Percentiles rank a stretch among this genome's conserved stretches.
These are phyloP conservation scores for Bovichtus diacanthus DNA, from an alignment of 2,797 vertebrate genomes.

Conservation along the genomic window DNA sequence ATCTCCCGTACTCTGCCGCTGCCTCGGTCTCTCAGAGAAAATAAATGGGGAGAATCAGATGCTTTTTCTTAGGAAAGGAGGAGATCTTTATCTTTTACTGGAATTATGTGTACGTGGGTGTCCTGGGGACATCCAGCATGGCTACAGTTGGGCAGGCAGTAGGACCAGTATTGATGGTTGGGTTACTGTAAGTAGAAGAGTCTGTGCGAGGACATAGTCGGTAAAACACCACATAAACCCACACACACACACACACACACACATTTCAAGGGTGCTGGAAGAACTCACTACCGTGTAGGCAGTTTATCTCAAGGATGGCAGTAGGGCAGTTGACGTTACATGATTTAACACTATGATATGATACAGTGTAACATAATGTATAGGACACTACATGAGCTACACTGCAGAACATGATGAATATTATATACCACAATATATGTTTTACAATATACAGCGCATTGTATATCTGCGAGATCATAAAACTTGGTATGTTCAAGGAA, in stretches of 20 bases:
- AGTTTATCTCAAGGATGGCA: slow-evolving; percentile 46
- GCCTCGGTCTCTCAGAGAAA: slow-evolving; percentile 38
- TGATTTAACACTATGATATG: slow-evolving; percentile 31
- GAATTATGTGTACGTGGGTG: slow-evolving; percentile 12
- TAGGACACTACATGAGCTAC: background rate
- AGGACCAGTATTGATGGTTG: slow-evolving; percentile 38
- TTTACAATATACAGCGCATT: background rate
- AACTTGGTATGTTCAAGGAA: background rate
- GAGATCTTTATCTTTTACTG: slow-evolving; percentile 52
- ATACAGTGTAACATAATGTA: background rate
- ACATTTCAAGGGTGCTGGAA: slow-evolving; percentile 32
- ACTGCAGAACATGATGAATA: slow-evolving; percentile 1
- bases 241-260: slow-evolving; percentile 11
- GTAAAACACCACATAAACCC: slow-evolving; percentile 24
- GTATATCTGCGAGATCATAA: background rate
- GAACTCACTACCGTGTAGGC: slow-evolving; percentile 13
- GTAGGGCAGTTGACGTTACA: slow-evolving; percentile 18
- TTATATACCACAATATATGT: background rate
- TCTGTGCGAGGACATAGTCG: slow-evolving; percentile 34
- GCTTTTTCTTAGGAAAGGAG: slow-evolving; percentile 37
- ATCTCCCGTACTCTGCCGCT: slow-evolving; percentile 12
- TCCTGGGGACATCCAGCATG: slow-evolving; percentile 27
- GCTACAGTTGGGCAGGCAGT: slow-evolving; percentile 26
- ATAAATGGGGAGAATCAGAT: slow-evolving; percentile 41
- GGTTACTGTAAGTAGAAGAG: slow-evolving; percentile 30